Percentiles rank a stretch among this genome's conserved stretches.
Evolutionary conservation across 1,140 invertebrate genomes (phyloP).

Genomic region (Hycleus phaleratus): DNA sequence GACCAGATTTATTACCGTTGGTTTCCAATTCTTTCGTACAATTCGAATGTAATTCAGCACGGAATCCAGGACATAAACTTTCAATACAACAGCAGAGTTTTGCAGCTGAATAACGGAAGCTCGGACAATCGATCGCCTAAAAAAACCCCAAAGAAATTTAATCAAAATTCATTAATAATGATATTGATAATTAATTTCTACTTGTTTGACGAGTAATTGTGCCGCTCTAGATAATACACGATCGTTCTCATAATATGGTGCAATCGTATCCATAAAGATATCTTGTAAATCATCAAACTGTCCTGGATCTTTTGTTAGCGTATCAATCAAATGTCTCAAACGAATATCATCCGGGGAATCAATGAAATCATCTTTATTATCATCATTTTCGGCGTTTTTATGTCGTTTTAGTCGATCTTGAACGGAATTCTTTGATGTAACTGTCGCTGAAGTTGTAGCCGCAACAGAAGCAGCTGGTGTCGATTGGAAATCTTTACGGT

Average conservation of each 20-base stretch:
- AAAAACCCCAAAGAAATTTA: constrained; percentile 5
- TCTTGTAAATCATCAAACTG: constrained; percentile 36
- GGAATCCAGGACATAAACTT: constrained; percentile 29
- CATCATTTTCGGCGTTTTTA: constrained; percentile 6
- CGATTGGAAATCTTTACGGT: not conserved
- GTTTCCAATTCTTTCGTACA: constrained; percentile 31
- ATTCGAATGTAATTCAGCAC: constrained; percentile 28
- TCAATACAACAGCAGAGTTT: constrained; percentile 33
- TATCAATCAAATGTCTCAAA: constrained; percentile 30
- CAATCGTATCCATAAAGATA: constrained; percentile 33
- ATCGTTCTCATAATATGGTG: constrained; percentile 29
- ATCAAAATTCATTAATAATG: constrained; percentile 5
- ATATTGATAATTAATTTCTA: constrained; percentile 6
- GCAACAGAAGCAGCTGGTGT: not conserved
- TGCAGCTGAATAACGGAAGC: constrained; percentile 36
- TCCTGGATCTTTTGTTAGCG: constrained; percentile 35
- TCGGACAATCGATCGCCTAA: constrained; percentile 30
- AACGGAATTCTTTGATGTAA: not conserved
- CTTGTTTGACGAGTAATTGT: constrained; percentile 30
- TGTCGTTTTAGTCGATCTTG: constrained; percentile 16
- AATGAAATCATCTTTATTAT: constrained; percentile 3
- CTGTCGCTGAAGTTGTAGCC: not conserved
- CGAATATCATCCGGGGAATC: constrained; percentile 15
- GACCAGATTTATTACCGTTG: constrained; percentile 29
- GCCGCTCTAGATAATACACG: constrained; percentile 22